phyloP scores from a whole-genome alignment of 2,797 vertebrate species.

The Gallinago stenura region DNA sequence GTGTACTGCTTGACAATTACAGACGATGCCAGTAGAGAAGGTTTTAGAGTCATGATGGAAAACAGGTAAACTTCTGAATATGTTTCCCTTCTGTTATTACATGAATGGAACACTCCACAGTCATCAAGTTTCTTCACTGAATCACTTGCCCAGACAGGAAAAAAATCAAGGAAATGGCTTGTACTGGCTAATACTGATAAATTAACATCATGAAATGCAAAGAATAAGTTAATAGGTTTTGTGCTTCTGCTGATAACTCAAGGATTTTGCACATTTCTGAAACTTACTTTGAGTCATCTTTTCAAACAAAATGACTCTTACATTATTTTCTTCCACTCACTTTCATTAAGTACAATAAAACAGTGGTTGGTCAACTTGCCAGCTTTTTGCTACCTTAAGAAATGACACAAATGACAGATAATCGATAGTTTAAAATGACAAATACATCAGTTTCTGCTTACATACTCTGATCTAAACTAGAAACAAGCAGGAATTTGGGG shows the following conservation, averaged over 20 bases:
- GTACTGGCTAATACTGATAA: not conserved
- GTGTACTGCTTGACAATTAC: conserved; percentile 74
- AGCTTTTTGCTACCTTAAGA: not conserved
- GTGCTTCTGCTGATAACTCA: not conserved
- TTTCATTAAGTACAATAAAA: not conserved
- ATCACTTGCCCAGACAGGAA: not conserved
- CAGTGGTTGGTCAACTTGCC: not conserved
- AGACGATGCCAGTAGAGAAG: conserved; percentile 52
- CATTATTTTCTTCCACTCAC: not conserved
- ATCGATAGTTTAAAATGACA: not conserved
- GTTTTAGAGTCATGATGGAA: conserved; percentile 67
- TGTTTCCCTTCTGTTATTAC: not conserved
- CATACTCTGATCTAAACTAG: not conserved
- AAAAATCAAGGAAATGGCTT: not conserved
- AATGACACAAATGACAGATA: not conserved
- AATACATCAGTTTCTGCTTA: not conserved
- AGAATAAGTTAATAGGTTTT: not conserved
- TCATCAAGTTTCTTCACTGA: not conserved
- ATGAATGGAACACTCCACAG: not conserved
- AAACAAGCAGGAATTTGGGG: not conserved
- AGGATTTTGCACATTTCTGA: not conserved
- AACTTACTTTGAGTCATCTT: not conserved
- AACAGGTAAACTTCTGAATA: conserved; percentile 63
- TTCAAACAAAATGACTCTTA: not conserved
- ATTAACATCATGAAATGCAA: not conserved